Base-by-base conservation (phyloP, 2,797 vertebrate genomes). In the Graptemys geographica region DNA sequence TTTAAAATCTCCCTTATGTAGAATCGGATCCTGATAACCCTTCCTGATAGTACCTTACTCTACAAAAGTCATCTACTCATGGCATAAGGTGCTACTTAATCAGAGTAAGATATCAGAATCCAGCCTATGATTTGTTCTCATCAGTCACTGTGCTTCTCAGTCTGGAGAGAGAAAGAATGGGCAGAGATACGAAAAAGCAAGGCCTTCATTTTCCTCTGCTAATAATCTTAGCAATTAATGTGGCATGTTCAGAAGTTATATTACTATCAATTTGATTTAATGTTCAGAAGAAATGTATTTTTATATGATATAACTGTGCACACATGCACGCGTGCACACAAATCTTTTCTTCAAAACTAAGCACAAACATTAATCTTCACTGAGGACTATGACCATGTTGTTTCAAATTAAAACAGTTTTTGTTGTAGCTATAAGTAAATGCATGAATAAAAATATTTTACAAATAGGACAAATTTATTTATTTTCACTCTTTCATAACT, bases 261-360 rank as follows among this genome's bases (percentile, higher is more conserved):
- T 52, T 25, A 62, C 11, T 0, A 56, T 19, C 6, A 21, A 78
- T 81, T 72, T 69, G 25, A 72, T 12, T 5, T 28, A 86, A 65
- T 33, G 51, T 7, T 57, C 27, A 59, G 51, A 27, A 78, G 52
- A 84, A 92, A 47, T 28, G 12, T 23, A n/a, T 47, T 28, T 27
- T 33, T 51, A 79, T 11, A 62, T 1, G 1, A 31, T 1, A 6
- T 15, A 9, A 37, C 28, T 1, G 1, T 1, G 0, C 19, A 6
- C 19, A 4, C 19, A 23, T 16, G 11, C 12, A 2, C 1, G 47
- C 2, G 2, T 11, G 23, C 52, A 44, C 2, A 3, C 1, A 31
- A 16, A 28, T 3, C 12, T 16, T 81, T 85, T 27, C 11, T 53
- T 91, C 59, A 83, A 12, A 62, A 79, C n/a, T 41, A 79, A 13